Conservation (phyloP, 2,888 invertebrate genomes). For the Melinopterus prodromus region DNA sequence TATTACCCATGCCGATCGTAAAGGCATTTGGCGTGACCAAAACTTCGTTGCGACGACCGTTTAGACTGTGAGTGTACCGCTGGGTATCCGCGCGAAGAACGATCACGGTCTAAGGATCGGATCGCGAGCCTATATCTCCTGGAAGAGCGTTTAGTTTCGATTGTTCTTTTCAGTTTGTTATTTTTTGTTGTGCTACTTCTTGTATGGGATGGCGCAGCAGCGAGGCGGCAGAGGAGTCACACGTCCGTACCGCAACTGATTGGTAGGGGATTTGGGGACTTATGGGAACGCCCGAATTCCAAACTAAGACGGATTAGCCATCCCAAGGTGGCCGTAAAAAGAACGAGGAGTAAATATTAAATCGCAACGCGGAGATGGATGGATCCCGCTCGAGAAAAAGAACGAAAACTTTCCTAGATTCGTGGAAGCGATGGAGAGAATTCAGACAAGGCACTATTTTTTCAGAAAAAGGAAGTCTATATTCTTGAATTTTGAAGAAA, state of each 20-base stretch:
- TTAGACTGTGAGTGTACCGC: constrained; percentile 60
- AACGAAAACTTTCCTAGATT: neutral
- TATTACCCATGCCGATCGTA: constrained; percentile 86
- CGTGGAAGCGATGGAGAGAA: neutral
- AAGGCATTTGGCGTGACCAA: constrained; percentile 90
- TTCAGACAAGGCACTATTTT: too few relatives aligned
- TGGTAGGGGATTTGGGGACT: constrained; percentile 58
- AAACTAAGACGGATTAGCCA: neutral
- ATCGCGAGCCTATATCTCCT: constrained; percentile 27
- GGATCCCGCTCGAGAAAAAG: neutral
- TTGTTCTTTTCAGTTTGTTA: constrained; percentile 13
- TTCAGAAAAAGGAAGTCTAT: too few relatives aligned
- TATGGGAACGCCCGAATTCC: constrained; percentile 25
- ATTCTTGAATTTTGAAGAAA: too few relatives aligned
- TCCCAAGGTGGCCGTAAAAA: neutral
- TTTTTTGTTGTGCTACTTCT: constrained; percentile 57
- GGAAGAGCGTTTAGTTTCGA: constrained; percentile 23
- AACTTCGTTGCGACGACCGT: constrained; percentile 62
- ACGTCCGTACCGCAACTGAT: constrained; percentile 56
- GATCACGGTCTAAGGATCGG: constrained; percentile 56
- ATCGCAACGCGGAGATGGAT: neutral
- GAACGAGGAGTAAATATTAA: constrained; percentile 4
- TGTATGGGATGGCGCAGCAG: constrained; percentile 60
- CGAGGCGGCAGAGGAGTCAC: constrained; percentile 48
- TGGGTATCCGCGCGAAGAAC: constrained; percentile 50